Conservation (phyloP, 2,888 invertebrate genomes). For the Copidosoma aretas region DNA sequence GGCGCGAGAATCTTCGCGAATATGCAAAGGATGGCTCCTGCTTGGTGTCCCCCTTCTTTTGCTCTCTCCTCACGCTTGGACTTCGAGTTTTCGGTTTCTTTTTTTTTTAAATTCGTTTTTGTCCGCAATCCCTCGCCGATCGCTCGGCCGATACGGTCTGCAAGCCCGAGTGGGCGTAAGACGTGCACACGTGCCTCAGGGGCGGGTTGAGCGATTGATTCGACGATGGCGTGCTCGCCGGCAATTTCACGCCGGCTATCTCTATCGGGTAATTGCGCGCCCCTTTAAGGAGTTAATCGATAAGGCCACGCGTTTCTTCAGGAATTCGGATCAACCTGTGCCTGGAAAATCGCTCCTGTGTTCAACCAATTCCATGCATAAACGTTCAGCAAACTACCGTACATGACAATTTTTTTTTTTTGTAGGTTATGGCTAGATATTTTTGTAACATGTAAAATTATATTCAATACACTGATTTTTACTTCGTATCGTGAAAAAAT, state of each 20-base stretch:
- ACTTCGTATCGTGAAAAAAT: too few relatives aligned
- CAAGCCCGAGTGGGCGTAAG: too few relatives aligned
- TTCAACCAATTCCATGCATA: too few relatives aligned
- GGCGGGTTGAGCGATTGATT: constrained; percentile 50
- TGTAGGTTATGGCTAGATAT: too few relatives aligned
- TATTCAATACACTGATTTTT: too few relatives aligned
- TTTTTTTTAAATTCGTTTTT: background rate
- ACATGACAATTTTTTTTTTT: too few relatives aligned
- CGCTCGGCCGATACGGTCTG: constrained; percentile 25
- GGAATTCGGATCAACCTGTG: too few relatives aligned
- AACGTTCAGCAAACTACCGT: too few relatives aligned
- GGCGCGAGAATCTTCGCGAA: constrained; percentile 49
- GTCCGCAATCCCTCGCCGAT: constrained; percentile 4
- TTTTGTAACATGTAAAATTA: too few relatives aligned
- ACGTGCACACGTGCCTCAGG: too few relatives aligned
- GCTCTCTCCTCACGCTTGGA: background rate
- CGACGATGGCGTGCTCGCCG: constrained; percentile 55
- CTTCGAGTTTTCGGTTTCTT: background rate
- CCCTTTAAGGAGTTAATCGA: background rate
- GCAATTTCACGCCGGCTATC: constrained; percentile 54
- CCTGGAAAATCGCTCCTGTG: too few relatives aligned
- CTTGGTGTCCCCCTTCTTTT: background rate
- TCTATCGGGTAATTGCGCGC: background rate
- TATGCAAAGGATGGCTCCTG: constrained; percentile 52
- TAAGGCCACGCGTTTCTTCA: too few relatives aligned